Percentiles rank a stretch among this genome's conserved stretches.
Evolutionary conservation across 2,113 vertebrate species (phyloP).

Genomic region (Aptenodytes forsteri): DNA sequence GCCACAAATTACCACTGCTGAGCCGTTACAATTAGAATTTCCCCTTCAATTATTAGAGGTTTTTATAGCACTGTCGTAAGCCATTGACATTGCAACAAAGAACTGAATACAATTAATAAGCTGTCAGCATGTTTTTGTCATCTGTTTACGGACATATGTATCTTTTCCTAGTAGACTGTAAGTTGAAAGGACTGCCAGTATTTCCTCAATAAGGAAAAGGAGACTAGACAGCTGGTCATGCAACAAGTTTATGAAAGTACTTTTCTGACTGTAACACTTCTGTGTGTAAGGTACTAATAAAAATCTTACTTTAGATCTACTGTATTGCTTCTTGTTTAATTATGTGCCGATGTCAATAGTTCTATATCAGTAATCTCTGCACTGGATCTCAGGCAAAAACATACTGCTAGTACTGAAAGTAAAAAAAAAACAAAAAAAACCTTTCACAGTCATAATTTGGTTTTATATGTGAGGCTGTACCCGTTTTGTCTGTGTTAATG

Average conservation of each 20-base stretch:
- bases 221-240: background rate
- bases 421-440: background rate
- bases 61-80: background rate
- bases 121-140: background rate
- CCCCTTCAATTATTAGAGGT: background rate
- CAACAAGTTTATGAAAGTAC: background rate
- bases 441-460: background rate
- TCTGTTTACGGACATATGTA: background rate
- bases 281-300: background rate
- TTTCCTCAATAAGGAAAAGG: background rate
- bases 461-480: background rate
- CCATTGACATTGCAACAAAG: background rate
- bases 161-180: background rate
- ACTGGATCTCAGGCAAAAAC: background rate
- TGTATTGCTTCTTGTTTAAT: background rate
- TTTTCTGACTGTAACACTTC: background rate
- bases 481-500: background rate
- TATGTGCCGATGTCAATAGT: background rate
- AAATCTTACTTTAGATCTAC: background rate
- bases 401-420: background rate
- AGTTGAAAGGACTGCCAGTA: background rate
- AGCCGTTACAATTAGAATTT: background rate
- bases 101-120: background rate
- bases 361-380: background rate
- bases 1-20: background rate